These are phyloP conservation scores for Hyposmocoma kahamanoa DNA, from an alignment of 1,140 invertebrate genomes.

Conservation along the genomic window DNA sequence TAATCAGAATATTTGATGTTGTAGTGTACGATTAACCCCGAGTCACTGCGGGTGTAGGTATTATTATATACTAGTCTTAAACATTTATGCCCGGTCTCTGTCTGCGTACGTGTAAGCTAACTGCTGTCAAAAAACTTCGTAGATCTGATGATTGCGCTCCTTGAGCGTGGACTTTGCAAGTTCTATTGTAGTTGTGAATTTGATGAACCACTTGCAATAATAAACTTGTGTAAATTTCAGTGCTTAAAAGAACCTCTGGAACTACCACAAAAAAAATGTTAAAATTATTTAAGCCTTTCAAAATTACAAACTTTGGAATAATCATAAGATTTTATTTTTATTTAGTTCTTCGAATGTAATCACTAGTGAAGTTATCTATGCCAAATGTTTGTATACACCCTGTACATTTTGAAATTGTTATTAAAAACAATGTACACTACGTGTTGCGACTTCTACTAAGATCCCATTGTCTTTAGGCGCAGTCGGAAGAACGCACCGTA, in stretches of 20 bases:
- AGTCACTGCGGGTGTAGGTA: conserved; percentile 40
- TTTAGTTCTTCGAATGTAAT: conserved; percentile 42
- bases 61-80: conserved; percentile 48
- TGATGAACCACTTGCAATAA: conserved; percentile 27
- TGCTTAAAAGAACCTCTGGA: conserved; percentile 67
- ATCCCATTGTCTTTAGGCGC: neutral
- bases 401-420: conserved; percentile 41
- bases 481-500: too few relatives aligned
- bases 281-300: conserved; percentile 39
- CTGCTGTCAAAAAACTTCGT: too few relatives aligned
- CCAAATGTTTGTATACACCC: conserved; percentile 58
- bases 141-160: conserved; percentile 20
- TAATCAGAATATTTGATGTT: conserved; percentile 51
- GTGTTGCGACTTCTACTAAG: neutral
- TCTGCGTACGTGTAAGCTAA: conserved; percentile 19
- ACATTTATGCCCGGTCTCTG: conserved; percentile 24
- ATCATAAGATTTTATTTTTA: conserved; percentile 51
- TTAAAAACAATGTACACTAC: conserved; percentile 31
- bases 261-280: conserved; percentile 30
- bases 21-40: conserved; percentile 44
- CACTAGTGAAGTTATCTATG: conserved; percentile 48
- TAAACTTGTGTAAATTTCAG: conserved; percentile 27
- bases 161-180: conserved; percentile 6
- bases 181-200: conserved; percentile 26
- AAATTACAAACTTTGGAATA: conserved; percentile 53